phyloP scores from a whole-genome alignment of 2,888 invertebrate species.

The Drosophila histrio region DNA sequence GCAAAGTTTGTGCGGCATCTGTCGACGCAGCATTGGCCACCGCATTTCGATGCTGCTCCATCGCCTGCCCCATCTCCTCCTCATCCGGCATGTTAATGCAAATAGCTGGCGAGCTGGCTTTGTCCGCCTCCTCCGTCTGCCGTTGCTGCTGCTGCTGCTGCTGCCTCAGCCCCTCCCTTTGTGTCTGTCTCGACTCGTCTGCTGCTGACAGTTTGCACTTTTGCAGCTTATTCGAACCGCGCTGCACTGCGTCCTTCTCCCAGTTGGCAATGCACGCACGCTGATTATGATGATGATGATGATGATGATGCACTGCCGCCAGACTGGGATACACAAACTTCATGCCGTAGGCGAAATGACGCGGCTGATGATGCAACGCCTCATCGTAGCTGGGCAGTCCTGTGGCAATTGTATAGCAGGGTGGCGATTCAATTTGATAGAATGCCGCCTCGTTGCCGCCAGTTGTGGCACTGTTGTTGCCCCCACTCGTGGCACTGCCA shows the following conservation, averaged over 20 bases:
- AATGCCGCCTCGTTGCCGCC: constrained; percentile 74
- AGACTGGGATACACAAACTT: constrained; percentile 82
- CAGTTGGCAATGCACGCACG: constrained; percentile 68
- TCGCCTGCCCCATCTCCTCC: constrained; percentile 15
- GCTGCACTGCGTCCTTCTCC: constrained; percentile 75
- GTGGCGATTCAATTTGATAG: constrained; percentile 85
- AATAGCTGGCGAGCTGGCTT: constrained; percentile 65
- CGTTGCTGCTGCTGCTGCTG: constrained; percentile 24
- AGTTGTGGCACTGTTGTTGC: neutral
- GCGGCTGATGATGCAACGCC: constrained; percentile 86
- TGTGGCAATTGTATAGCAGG: constrained; percentile 87
- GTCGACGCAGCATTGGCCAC: constrained; percentile 38
- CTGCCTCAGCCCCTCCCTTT: constrained; percentile 32
- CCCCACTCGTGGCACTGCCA: neutral
- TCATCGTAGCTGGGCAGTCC: constrained; percentile 88
- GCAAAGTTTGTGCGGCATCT: constrained; percentile 55
- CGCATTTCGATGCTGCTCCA: constrained; percentile 30
- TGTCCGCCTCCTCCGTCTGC: constrained; percentile 33
- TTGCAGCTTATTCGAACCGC: constrained; percentile 60
- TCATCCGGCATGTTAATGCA: constrained; percentile 77
- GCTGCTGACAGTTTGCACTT: constrained; percentile 76
- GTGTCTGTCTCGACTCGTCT: constrained; percentile 41
- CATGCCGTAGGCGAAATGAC: constrained; percentile 82
- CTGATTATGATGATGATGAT: constrained; percentile 61
- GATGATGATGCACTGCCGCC: constrained; percentile 81